phyloP scores from a whole-genome alignment of 2,797 vertebrate species.

The Meda fulgida region DNA sequence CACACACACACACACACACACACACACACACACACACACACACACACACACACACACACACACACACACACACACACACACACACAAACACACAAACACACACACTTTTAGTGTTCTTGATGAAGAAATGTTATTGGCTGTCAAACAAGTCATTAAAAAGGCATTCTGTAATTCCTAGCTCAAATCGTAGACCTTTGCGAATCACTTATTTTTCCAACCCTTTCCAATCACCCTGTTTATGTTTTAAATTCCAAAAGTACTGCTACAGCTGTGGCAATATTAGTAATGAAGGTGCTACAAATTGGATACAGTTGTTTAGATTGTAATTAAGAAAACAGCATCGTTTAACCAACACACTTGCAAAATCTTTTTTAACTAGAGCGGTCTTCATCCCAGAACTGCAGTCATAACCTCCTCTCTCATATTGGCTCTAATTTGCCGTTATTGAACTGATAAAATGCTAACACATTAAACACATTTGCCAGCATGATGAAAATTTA shows the following conservation, averaged over 20 bases:
- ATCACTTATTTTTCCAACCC: slow-evolving; percentile 2
- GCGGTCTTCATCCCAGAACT: slow-evolving; percentile 75
- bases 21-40: slow-evolving; percentile 63
- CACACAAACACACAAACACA: slow-evolving; percentile 27
- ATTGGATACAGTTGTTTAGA: slow-evolving; percentile 70
- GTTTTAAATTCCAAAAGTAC: slow-evolving; percentile 22
- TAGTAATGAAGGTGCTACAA: slow-evolving; percentile 59
- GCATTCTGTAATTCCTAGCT: slow-evolving; percentile 15
- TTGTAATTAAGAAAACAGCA: slow-evolving; percentile 72
- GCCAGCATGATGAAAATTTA: slow-evolving; percentile 87
- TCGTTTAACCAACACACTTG: slow-evolving; percentile 71
- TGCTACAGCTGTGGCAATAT: slow-evolving; percentile 25
- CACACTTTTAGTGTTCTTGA: slow-evolving; percentile 25
- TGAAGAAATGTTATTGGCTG: slow-evolving; percentile 30
- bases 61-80: slow-evolving; percentile 60
- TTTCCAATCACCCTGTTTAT: slow-evolving; percentile 30
- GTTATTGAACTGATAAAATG: slow-evolving; percentile 94
- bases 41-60: slow-evolving; percentile 34
- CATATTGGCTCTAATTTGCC: slow-evolving; percentile 90
- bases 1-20: background rate
- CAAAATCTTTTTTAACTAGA: slow-evolving; percentile 64
- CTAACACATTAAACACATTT: slow-evolving; percentile 83
- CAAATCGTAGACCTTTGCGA: slow-evolving; percentile 6
- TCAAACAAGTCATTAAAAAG: slow-evolving; percentile 34
- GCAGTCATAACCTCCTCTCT: slow-evolving; percentile 84